Evolutionary conservation across 2,113 vertebrate genomes (phyloP).

Genomic region (Salvelinus namaycush): DNA sequence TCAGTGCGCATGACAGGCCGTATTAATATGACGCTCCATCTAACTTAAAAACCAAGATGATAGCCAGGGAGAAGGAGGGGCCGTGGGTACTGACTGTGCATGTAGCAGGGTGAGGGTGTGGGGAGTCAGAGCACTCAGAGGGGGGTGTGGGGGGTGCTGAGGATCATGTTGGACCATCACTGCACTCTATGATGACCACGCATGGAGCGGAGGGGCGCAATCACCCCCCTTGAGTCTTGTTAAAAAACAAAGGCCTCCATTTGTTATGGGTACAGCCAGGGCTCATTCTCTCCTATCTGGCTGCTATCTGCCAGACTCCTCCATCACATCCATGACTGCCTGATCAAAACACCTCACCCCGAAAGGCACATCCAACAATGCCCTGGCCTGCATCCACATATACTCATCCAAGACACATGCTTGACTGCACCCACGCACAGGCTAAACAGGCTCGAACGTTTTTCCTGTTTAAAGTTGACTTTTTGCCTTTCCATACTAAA

Average conservation of each 20-base stretch:
- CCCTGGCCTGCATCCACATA: not conserved
- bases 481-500: not conserved
- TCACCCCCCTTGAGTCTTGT: slow-evolving; percentile 17
- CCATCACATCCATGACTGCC: slow-evolving; percentile 14
- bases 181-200: slow-evolving; percentile 16
- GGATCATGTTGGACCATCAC: not conserved
- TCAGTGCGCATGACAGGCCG: slow-evolving; percentile 64
- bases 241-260: slow-evolving; percentile 12
- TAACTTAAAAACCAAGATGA: slow-evolving; percentile 64
- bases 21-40: slow-evolving; percentile 64
- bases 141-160: not conserved
- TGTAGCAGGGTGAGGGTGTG: slow-evolving; percentile 25
- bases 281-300: slow-evolving; percentile 25
- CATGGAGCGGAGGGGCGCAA: not conserved
- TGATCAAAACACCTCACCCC: slow-evolving; percentile 3
- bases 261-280: slow-evolving; percentile 11
- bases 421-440: not conserved
- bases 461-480: not conserved
- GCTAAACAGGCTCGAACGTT: not conserved
- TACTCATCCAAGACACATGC: not conserved
- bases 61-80: slow-evolving; percentile 55
- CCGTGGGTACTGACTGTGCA: slow-evolving; percentile 47
- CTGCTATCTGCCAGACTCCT: slow-evolving; percentile 21
- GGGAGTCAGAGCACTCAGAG: slow-evolving; percentile 9
- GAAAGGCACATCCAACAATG: not conserved